phyloP scores from a whole-genome alignment of 2,113 vertebrate genomes.

The Rhineura floridana region DNA sequence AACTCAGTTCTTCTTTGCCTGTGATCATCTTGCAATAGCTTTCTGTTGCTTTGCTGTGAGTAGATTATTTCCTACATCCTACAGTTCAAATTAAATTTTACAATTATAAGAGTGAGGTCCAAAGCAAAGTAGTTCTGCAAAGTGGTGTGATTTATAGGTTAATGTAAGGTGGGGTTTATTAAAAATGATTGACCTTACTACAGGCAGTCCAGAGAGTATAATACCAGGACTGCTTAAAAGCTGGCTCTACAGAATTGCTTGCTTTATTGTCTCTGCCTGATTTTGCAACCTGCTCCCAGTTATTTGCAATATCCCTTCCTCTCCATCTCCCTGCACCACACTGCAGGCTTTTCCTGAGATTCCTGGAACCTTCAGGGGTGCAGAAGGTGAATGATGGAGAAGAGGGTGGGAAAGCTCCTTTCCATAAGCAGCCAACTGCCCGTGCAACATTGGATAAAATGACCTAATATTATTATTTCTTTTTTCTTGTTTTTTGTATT shows the following conservation, averaged over 20 bases:
- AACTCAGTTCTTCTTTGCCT: too few species aligned
- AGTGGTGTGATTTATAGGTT: neutral
- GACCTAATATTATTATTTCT: conserved; percentile 17
- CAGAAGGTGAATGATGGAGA: neutral
- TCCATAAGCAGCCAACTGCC: neutral
- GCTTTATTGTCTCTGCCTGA: neutral
- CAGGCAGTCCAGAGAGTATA: neutral
- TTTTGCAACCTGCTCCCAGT: neutral
- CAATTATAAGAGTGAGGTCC: too few species aligned
- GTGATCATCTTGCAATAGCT: too few species aligned
- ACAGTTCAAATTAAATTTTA: too few species aligned
- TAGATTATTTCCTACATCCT: too few species aligned
- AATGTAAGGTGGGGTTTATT: neutral
- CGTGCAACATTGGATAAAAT: neutral
- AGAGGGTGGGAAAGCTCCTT: neutral
- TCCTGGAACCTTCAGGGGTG: neutral
- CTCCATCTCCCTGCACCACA: too few species aligned
- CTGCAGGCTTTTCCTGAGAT: neutral
- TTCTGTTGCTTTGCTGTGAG: too few species aligned
- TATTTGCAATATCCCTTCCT: neutral
- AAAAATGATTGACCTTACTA: neutral
- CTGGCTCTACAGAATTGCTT: neutral
- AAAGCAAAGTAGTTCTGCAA: too few species aligned
- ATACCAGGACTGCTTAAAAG: neutral
- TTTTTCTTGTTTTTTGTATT: conserved; percentile 53